phyloP scores from a whole-genome alignment of 2,113 vertebrate species.

The Falco punctatus region DNA sequence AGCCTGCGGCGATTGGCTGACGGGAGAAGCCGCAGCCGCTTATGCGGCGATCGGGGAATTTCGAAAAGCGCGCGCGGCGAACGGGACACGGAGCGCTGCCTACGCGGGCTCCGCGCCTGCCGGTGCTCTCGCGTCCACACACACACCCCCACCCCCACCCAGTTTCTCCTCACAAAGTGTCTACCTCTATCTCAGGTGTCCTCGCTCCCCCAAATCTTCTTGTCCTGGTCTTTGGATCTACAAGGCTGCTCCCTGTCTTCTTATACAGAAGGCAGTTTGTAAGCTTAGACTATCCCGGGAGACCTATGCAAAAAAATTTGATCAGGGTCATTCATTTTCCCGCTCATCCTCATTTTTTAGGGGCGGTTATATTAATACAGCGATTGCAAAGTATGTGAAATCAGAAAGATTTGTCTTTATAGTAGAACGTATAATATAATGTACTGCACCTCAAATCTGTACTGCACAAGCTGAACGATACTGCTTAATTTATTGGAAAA shows the following conservation, averaged over 20 bases:
- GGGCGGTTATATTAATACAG: too few species aligned
- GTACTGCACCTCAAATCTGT: rapidly evolving
- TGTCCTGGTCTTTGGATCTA: rapidly evolving
- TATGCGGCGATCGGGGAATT: neutral
- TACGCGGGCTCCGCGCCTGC: too few species aligned
- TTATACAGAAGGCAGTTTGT: rapidly evolving
- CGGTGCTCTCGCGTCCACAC: rapidly evolving
- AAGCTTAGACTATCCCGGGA: rapidly evolving
- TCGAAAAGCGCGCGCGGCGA: constrained; percentile 1
- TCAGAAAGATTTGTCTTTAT: neutral
- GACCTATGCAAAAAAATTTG: rapidly evolving
- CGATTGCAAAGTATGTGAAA: rapidly evolving
- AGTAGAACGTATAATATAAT: rapidly evolving
- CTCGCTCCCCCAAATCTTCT: rapidly evolving
- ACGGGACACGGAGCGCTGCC: rapidly evolving
- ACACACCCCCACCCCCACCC: rapidly evolving
- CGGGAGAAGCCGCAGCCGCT: rapidly evolving
- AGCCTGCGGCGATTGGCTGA: neutral
- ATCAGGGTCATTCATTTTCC: rapidly evolving
- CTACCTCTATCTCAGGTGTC: rapidly evolving
- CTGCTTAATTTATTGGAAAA: rapidly evolving
- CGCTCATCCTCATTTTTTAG: rapidly evolving
- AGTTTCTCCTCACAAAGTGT: rapidly evolving
- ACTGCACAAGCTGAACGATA: rapidly evolving
- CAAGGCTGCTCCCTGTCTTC: too few species aligned